Conservation (phyloP, 2,888 invertebrate genomes). For the Oasisia sp. region DNA sequence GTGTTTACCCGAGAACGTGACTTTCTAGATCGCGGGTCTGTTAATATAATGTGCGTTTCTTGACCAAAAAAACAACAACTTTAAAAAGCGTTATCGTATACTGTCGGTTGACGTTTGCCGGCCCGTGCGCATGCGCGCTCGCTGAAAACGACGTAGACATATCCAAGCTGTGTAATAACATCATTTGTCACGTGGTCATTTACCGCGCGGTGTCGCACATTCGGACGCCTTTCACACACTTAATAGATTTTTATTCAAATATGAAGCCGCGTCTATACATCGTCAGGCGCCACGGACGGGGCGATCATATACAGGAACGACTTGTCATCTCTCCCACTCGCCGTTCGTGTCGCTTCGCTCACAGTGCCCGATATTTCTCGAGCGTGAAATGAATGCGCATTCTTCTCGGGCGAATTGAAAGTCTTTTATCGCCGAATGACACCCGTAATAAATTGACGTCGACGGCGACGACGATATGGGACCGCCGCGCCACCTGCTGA, state of each 20-base stretch:
- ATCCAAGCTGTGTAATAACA: not conserved
- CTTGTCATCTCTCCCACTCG: not conserved
- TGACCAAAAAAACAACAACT: too few species aligned
- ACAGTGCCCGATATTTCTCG: not conserved
- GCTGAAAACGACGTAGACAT: not conserved
- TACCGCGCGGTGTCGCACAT: not conserved
- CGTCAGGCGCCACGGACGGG: not conserved
- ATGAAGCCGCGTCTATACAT: not conserved
- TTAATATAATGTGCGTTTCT: too few species aligned
- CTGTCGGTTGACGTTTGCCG: not conserved
- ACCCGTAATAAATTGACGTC: not conserved
- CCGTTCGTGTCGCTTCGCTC: not conserved
- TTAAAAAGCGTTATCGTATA: too few species aligned
- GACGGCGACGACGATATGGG: not conserved
- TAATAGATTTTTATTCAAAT: not conserved
- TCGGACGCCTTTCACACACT: not conserved
- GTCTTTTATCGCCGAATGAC: constrained; percentile 13
- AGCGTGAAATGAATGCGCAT: not conserved
- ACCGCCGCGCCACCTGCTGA: constrained; percentile 1
- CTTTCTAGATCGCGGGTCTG: too few species aligned
- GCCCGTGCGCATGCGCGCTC: not conserved
- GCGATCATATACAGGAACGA: not conserved
- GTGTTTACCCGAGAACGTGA: too few species aligned
- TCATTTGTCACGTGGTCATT: not conserved
- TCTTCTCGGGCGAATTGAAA: not conserved